Percentiles rank a stretch among this genome's conserved stretches.
These are phyloP conservation scores for Sisor rabdophorus DNA, from an alignment of 2,113 vertebrate genomes.

Conservation along the genomic window DNA sequence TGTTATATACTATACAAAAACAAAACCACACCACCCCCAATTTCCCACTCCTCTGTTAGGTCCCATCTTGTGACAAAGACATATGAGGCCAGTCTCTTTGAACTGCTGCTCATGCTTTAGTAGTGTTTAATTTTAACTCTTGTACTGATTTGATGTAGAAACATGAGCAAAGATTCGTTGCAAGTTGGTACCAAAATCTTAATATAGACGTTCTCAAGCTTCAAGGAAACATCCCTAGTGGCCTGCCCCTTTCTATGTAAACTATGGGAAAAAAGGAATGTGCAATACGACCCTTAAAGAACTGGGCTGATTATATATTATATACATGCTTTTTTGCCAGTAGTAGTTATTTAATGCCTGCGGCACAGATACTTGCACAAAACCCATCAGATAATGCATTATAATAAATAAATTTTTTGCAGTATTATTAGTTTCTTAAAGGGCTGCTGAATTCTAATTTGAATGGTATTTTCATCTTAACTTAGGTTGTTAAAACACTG, in stretches of 20 bases:
- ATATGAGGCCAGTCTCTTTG: neutral
- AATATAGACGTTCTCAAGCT: neutral
- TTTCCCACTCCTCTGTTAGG: neutral
- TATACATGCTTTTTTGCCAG: neutral
- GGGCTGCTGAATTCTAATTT: neutral
- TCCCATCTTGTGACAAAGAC: no score
- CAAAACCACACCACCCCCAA: neutral
- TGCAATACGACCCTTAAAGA: neutral
- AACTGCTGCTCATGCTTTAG: neutral
- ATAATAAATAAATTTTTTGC: neutral
- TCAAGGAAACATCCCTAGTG: neutral
- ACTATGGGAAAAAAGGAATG: constrained; percentile 4
- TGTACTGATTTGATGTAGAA: neutral
- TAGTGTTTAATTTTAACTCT: neutral
- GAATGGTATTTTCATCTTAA: neutral
- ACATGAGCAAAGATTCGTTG: neutral
- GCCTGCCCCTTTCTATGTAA: neutral
- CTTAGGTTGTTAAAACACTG: neutral
- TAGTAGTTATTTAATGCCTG: neutral
- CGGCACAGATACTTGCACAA: constrained; percentile 16
- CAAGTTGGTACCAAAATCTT: neutral
- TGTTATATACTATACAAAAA: neutral
- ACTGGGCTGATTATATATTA: neutral
- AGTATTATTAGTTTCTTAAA: neutral
- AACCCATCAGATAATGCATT: neutral